Conservation (phyloP, 2,888 invertebrate genomes). For the Creontiades dilutus region DNA sequence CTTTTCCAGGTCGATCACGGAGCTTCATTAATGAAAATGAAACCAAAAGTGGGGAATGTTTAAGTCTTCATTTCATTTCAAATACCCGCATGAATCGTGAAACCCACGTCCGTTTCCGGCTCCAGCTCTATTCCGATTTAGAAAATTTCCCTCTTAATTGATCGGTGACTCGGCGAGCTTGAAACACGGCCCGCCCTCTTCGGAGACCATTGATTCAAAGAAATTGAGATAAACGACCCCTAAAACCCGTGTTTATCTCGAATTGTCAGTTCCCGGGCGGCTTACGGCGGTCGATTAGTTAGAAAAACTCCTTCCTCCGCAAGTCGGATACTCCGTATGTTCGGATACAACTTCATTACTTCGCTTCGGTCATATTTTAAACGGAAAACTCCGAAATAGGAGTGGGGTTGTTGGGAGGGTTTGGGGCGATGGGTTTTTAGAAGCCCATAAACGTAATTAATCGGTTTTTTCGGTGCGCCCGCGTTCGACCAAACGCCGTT, state of each 20-base stretch:
- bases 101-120: neutral
- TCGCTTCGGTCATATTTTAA: conserved; percentile 35
- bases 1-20: no score
- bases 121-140: neutral
- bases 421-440: conserved; percentile 15
- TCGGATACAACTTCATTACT: conserved; percentile 45
- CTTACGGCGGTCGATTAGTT: conserved; percentile 24
- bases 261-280: conserved; percentile 16
- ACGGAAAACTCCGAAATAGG: neutral
- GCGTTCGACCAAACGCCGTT: conserved; percentile 19
- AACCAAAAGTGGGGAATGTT: no score
- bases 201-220: conserved; percentile 48
- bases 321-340: neutral
- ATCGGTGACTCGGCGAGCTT: neutral
- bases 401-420: neutral
- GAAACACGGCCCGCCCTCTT: neutral
- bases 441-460: conserved; percentile 43
- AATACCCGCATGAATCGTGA: neutral
- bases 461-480: neutral
- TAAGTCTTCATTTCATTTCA: no score
- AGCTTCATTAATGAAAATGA: no score
- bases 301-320: conserved; percentile 34
- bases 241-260: conserved; percentile 57
- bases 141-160: neutral
- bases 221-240: conserved; percentile 60